Base-by-base conservation (phyloP, 2,888 invertebrate species). In the Prenolepis imparis region DNA sequence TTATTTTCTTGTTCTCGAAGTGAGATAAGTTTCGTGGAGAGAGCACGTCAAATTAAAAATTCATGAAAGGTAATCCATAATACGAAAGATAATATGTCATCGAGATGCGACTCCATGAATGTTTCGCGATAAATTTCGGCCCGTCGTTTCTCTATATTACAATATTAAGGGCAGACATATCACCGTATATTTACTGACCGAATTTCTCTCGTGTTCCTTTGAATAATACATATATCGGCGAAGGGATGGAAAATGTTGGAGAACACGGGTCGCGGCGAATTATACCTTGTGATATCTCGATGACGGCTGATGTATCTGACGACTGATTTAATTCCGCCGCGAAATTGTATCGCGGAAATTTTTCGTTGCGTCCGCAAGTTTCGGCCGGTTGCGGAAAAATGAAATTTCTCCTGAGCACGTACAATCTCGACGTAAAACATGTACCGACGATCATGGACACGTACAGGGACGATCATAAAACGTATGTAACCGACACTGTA, bases 401-500 rank as follows among this genome's bases (percentile, higher is more conserved):
- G 59, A 80, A 80, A 72, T 80, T 80, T 80, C 44, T 59, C 73
- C 44, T 32, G 63, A 63, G 78, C 86, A 84, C 86, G 86, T 70
- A 86, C 61, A 73, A 82, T 52, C 66, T 41, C 61, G 64, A 73
- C 68, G 75, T 78, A 73, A 78, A 83, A 75, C 86, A 82, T 84
- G 86, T 80, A 82, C 78, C 80, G 78, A 77, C 75, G 78, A 81
- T 81, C 82, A 72, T 75, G 84, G 72, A 83, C 87, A 87, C 87
- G 87, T 87, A 87, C 52, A 61, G 82, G 28, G 59, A 78, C 70
- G 82, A 87, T 83, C 87, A 84, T 87, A 87, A 87, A 87, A 87
- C 87, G 83, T 87, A 84, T 72, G 73, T 84, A 84, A 52, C 73
- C n/a, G 66, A 64, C 67, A 63, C 57, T 59, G 83, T 44, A 44